phyloP scores from a whole-genome alignment of 1,140 invertebrate species.

The Stegodyphus dumicola region DNA sequence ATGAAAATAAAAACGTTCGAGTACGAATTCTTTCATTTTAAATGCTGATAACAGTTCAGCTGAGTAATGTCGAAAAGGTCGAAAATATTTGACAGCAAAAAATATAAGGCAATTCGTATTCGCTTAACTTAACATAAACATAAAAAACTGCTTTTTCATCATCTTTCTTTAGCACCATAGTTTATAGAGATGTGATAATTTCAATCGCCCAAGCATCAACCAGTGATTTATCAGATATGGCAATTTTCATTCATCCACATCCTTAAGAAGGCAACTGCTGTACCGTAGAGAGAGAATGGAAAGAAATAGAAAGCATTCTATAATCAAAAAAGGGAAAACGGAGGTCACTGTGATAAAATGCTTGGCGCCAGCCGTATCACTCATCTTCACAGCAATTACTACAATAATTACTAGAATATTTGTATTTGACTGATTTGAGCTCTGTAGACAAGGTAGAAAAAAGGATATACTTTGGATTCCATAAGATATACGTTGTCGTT shows the following conservation, averaged over 20 bases:
- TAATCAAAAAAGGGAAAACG: constrained; percentile 23
- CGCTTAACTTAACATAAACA: no score
- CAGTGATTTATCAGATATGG: constrained; percentile 8
- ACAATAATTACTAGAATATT: constrained; percentile 25
- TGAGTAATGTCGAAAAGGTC: no score
- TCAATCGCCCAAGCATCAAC: neutral
- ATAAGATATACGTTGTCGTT: no score
- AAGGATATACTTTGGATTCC: no score
- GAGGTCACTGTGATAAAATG: constrained; percentile 52
- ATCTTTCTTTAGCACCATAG: no score
- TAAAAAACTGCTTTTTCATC: no score
- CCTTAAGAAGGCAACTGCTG: neutral
- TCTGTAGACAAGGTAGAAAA: neutral
- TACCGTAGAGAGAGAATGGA: neutral
- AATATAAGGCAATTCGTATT: no score
- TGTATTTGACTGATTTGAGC: constrained; percentile 37
- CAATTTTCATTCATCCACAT: constrained; percentile 27
- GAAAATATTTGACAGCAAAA: no score
- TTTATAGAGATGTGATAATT: no score
- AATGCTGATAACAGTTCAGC: no score
- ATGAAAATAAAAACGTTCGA: no score
- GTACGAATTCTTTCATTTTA: no score
- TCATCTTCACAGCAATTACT: constrained; percentile 52
- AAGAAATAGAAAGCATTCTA: constrained; percentile 27
- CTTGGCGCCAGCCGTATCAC: constrained; percentile 38